Percentiles rank a stretch among this genome's conserved stretches.
Conservation (phyloP, 2,113 vertebrate genomes). For the Smithornis capensis region DNA sequence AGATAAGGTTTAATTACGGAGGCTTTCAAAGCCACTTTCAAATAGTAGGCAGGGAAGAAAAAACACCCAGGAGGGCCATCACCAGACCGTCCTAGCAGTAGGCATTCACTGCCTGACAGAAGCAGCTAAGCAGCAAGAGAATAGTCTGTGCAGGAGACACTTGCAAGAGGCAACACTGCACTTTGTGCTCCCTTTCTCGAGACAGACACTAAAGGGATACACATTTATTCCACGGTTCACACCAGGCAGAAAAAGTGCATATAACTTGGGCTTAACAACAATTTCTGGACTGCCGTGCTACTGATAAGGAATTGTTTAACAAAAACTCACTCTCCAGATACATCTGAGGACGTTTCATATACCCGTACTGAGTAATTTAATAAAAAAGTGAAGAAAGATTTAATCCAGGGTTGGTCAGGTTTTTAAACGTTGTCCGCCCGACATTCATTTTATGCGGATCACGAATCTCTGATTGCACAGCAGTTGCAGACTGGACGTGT, state of each 20-base stretch:
- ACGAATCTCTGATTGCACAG: rapidly evolving
- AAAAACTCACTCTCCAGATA: background rate
- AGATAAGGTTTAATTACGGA: background rate
- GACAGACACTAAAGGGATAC: background rate
- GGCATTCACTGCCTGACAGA: background rate
- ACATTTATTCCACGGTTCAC: rapidly evolving
- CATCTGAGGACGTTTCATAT: background rate
- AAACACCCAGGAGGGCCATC: background rate
- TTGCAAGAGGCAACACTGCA: rapidly evolving
- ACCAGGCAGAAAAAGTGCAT: rapidly evolving
- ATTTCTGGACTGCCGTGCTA: background rate
- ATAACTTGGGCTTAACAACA: rapidly evolving
- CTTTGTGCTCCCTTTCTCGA: background rate
- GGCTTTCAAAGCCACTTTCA: slow-evolving; percentile 7
- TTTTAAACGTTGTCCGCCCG: background rate
- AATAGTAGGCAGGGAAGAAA: background rate
- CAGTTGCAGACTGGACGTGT: background rate
- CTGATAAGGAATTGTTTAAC: background rate
- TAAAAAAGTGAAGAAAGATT: rapidly evolving
- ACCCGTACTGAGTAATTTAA: background rate
- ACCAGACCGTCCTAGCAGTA: background rate
- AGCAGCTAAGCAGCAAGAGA: background rate
- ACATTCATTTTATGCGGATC: rapidly evolving
- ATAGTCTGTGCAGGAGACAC: background rate
- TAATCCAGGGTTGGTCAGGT: background rate